phyloP scores from a whole-genome alignment of 2,113 vertebrate species.

The Mormyrus iriodes region DNA sequence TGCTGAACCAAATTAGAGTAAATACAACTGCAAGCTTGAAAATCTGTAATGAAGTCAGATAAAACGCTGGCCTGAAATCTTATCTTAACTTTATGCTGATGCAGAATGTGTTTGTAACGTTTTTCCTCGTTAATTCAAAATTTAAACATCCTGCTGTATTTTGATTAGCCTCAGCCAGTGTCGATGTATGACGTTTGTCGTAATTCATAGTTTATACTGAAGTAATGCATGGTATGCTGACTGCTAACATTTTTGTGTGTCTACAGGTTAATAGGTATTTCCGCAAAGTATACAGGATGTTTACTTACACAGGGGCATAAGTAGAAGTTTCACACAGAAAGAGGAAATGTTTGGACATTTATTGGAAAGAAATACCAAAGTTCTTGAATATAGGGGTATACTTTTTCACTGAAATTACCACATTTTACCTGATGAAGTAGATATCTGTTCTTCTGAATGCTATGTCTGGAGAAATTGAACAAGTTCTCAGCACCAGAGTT shows the following conservation, averaged over 20 bases:
- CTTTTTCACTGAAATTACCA: not conserved
- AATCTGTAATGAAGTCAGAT: not conserved
- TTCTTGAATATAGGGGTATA: not conserved
- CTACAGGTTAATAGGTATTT: not conserved
- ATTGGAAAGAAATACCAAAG: not conserved
- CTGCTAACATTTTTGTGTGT: not conserved
- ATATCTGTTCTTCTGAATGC: not conserved
- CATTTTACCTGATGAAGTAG: not conserved
- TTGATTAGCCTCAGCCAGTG: not conserved
- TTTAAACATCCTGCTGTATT: not conserved
- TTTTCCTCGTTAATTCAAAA: not conserved
- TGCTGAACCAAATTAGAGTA: not conserved
- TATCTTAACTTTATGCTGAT: not conserved
- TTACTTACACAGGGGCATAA: not conserved
- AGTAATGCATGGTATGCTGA: not conserved
- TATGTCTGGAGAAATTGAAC: not conserved
- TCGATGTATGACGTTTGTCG: not conserved
- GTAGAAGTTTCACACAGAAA: not conserved
- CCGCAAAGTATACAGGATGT: not conserved
- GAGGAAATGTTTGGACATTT: not conserved
- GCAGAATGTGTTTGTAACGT: not conserved
- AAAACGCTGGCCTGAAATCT: not conserved
- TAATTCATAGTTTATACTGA: not conserved
- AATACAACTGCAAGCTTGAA: not conserved
- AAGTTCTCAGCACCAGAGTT: not conserved